Base-by-base conservation (phyloP, 2,888 invertebrate genomes). In the Mongoloraphidia duomilia region DNA sequence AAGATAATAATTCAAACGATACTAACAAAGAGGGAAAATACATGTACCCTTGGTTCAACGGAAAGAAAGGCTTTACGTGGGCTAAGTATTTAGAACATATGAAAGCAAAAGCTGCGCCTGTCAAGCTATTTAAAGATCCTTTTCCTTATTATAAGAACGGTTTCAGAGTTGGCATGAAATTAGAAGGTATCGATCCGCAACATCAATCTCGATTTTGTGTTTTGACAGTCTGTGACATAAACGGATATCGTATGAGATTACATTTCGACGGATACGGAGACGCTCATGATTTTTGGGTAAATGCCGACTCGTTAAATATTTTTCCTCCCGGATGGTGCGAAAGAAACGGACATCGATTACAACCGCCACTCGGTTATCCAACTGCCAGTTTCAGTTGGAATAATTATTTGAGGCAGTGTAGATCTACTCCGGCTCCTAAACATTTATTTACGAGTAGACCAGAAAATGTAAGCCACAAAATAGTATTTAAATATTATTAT, bases 311-410 rank as follows among this genome's bases (percentile, higher is more conserved):
- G n/a, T 75, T 80, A 61, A 88, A 92, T 62, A 84, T 96, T 50
- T 95, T 94, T 65, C 92, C 92, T 8, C 79, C 84, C 34, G 91
- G 92, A n/a, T 96, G 92, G 89, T 90, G 93, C 62, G 85, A 88
- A 61, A 84, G 84, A 64, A 88, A 87, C 57, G 79, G 80, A 1
- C 84, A 88, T 49, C 67, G 74, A 33, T 66, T 96, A 50, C 82
- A 84, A 58, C 85, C 90, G 4, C 95, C 95, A 0, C 80, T 79
- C 51, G 80, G 80, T 12, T 78, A 75, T 58, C 71, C 70, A 0
- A 60, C 71, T 2, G 68, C 68, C 0, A 71, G 69, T 44, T 95
- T 94, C 65, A 83, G 79, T 58, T 94, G 94, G 94, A 75, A 79
- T 9, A 68, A 74, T n/a, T 94, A 93, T 66, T 68, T 93, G 56